Base-by-base conservation (phyloP, 2,888 invertebrate species). In the Stegophylla sp. region DNA sequence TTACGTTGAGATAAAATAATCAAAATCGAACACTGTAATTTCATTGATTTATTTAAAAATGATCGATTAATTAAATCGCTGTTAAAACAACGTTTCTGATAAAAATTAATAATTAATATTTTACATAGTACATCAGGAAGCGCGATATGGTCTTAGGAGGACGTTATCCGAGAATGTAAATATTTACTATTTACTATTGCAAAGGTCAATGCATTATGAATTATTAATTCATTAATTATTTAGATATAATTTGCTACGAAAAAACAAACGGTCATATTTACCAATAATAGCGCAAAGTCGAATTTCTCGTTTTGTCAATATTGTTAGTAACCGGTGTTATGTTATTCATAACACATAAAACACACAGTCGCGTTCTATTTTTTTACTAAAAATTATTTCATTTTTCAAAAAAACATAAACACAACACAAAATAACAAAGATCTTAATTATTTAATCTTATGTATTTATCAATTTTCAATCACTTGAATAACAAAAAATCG, bases 161-260 rank as follows among this genome's bases (percentile, higher is more conserved):
- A 59, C 53, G 59, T 34, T 34, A 43, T 59, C 23, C 23, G 26
- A 12, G 12, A 72, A 56, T 43, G 41, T 56, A 72, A 72, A 72
- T 72, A 72, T 72, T 67, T 67, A 67, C 43, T 26, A 26, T 67
- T 72, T 59, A 43, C 41, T 23, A 15, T 17, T 15, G 3, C 26
- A 72, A 72, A 72, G 72, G 72, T 72, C 72, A 17, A 53, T 13
- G 9, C 72, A 43, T 56, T 59, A 20, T 72, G 7, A 53, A 69
- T n/a, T 34, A 34, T 15, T 51, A 43, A 2, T 17, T 10, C 13
- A 28, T 9, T 7, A 2, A 23, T 41, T 26, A 15, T 13, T 1
- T 9, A 15, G 1, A 26, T 15, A 67, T n/a, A n/a, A n/a, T n/a
- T n/a, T n/a, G n/a, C 45, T 17, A 1, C 23, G 66, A 26, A 67